These are phyloP conservation scores for Hyaena hyaena DNA, from an alignment of 2,113 vertebrate species.

Conservation along the genomic window DNA sequence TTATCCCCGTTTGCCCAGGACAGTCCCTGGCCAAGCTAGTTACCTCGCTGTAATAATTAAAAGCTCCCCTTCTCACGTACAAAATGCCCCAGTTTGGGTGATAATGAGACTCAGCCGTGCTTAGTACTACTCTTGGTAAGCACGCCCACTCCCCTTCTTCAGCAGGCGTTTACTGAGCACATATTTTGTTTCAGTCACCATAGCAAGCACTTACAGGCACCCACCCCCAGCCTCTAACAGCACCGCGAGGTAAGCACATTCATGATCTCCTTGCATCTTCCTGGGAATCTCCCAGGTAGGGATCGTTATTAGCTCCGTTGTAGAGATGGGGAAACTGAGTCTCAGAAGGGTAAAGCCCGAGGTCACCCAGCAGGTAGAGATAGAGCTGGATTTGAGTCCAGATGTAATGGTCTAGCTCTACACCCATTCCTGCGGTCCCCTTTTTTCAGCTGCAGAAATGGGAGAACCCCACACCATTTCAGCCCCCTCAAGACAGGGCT, in stretches of 20 bases:
- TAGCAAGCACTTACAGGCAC: rapidly evolving
- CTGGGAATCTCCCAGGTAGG: background rate
- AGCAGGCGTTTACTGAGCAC: background rate
- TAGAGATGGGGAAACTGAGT: background rate
- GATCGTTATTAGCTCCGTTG: background rate
- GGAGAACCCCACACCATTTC: background rate
- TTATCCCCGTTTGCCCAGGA: background rate
- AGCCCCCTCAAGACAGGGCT: background rate
- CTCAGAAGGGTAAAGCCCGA: background rate
- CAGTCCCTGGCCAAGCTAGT: background rate
- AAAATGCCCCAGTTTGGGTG: background rate
- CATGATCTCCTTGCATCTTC: background rate
- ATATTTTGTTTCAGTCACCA: rapidly evolving
- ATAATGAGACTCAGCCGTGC: background rate
- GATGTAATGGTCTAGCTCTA: background rate
- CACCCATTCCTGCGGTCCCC: background rate
- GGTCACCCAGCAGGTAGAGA: too few relatives aligned
- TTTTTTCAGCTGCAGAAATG: background rate
- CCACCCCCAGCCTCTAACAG: rapidly evolving
- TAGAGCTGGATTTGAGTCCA: background rate
- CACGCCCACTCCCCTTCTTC: too few relatives aligned
- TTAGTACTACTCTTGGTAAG: background rate
- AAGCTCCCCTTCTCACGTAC: too few relatives aligned
- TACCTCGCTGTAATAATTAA: background rate
- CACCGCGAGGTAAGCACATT: background rate